Base-by-base conservation (phyloP, 2,797 vertebrate genomes). In the Glossophaga mutica region DNA sequence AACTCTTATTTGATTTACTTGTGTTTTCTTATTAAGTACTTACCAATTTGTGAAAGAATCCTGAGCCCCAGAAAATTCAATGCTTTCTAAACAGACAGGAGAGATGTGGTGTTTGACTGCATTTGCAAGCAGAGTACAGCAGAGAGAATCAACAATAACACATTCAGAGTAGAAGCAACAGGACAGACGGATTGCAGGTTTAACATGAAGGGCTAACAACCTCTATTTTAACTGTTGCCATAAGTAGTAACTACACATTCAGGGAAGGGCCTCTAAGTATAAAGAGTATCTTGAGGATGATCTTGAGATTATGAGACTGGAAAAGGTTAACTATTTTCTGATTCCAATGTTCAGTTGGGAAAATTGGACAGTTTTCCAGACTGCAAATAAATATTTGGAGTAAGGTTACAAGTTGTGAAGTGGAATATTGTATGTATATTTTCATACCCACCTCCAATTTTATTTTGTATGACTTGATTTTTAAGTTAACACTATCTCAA, bases 1-100 rank as follows among this genome's bases (percentile, higher is more conserved):
- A 90, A 85, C 48, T 70, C 46, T 73, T 74, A 15, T 3, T 74
- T 73, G 87, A 81, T 79, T 90, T 90, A 24, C 22, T 86, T 86
- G 9, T 90, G 29, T 81, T 86, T 96, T 71, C 71, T 92, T 84
- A 93, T 21, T 50, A 86, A 92, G 77, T 59, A 57, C 26, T 90
- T 74, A 55, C 14, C 12, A 67, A 19, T 90, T 93, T 76, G 26
- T 46, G 19, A 76, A 77, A 39, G 59, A 91, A 84, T 26, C 21
- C 18, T 32, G 39, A 19, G 39, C 32, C 91, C 15, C 44, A 48
- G 87, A 86, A 86, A 93, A 62, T 48, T 55, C 37, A 78, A 24
- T 65, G 67, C 22, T 67, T 83, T 93, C 29, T 37, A 65, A 86
- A 74, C 52, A 88, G 73, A 50, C 6, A 57, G 29, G 37, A 95